Evolutionary conservation across 2,113 vertebrate genomes (phyloP), one percentile per base, ranked within the genome.

Genomic region (Nesogale talazaci): DNA sequence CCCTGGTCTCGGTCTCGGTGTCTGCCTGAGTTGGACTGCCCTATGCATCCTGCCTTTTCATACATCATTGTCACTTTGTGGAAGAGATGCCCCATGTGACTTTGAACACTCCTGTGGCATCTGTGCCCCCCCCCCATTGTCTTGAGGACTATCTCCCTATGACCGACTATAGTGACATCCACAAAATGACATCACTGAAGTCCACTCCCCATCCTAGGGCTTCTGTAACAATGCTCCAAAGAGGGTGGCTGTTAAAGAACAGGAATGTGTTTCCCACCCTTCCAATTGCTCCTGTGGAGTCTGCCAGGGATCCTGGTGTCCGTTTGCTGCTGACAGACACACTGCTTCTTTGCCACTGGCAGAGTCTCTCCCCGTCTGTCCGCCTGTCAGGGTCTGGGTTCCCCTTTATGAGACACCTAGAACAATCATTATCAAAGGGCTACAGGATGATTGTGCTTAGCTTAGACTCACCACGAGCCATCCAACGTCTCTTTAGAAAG

Each of bases 41-140:
- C 22, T 34, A 88, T 34, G 40, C 40, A 63, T 92, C 65, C 80
- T 82, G 76, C 72, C 40, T 84, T 93, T 65, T 40, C 46, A 72
- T 86, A 65, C 94, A 76, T 85, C 36, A 27, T 74, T 84, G 27
- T 85, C 69, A 93, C 0, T 52, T 88, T 75, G 75, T 42, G 6
- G 61, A 75, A 82, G 22, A 94, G 69, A 88, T 57, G 16, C 6
- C 59, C 81, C 89, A 40, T 91, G 46, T 91, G 77, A 25, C 52
- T 94, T 77, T 82, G 42, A 79, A 84, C 78, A 42, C n/a, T 5
- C 2, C 34, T 12, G 85, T 77, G 34, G 78, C n/a, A 82, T 23
- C 70, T 75, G 15, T 31, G 19, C 1, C 42, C 36, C 36, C 36
- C 36, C 91, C 52, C 72, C 56, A 34, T 29, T 31, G 40, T 69